Evolutionary conservation across 2,113 vertebrate species (phyloP).

Genomic region (Corydoras sp.): DNA sequence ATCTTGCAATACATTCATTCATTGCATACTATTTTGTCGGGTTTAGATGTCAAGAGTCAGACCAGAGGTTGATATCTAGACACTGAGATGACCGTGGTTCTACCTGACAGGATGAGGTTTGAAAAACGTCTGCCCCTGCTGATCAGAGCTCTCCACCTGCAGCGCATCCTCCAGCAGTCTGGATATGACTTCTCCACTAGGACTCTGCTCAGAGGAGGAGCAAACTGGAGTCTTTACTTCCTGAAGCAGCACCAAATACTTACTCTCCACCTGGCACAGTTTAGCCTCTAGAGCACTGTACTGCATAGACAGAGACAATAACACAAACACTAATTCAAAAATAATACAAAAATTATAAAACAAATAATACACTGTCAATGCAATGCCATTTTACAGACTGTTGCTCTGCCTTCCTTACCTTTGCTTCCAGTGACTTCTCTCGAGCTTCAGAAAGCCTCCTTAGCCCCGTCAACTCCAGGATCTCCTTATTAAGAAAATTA

Average conservation of each 20-base stretch:
- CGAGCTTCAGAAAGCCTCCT: slow-evolving; percentile 83
- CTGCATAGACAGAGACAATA: slow-evolving; percentile 54
- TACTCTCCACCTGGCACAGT: slow-evolving; percentile 94
- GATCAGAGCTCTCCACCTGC: slow-evolving; percentile 77
- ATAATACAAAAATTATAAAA: too few relatives aligned
- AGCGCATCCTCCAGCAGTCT: slow-evolving; percentile 88
- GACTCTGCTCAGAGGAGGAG: slow-evolving; percentile 76
- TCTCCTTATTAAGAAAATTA: slow-evolving; percentile 97
- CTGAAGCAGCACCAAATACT: slow-evolving; percentile 91
- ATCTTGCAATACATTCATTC: too few relatives aligned
- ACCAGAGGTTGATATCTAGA: not conserved
- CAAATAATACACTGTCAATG: too few relatives aligned
- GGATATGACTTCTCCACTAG: slow-evolving; percentile 79
- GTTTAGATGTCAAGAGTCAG: not conserved
- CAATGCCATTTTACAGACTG: too few relatives aligned
- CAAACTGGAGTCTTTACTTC: slow-evolving; percentile 86
- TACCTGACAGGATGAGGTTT: slow-evolving; percentile 92
- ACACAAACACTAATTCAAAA: not conserved
- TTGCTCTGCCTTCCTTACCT: slow-evolving; percentile 63
- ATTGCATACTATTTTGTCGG: too few relatives aligned
- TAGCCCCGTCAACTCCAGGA: slow-evolving; percentile 86
- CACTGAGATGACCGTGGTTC: not conserved
- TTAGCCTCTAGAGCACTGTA: slow-evolving; percentile 86
- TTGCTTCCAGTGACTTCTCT: slow-evolving; percentile 81
- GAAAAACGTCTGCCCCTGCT: slow-evolving; percentile 75